Base-by-base conservation (phyloP, 2,797 vertebrate species). In the Furcifer pardalis region DNA sequence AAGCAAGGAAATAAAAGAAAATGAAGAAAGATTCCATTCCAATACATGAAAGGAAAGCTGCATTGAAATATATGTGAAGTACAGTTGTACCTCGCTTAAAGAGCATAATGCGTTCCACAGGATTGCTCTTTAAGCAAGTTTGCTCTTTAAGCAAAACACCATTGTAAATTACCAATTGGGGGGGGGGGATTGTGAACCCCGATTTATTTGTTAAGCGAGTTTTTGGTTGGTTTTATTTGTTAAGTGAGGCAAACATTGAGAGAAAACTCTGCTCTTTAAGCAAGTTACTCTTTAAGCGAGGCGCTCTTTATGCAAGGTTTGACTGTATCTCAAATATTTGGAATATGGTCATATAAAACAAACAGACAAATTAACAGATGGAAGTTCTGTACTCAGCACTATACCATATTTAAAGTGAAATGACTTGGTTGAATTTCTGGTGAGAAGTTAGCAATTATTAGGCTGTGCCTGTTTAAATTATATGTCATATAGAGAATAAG, bases 401-500 rank as follows among this genome's bases (percentile, higher is more conserved):
- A 65, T 35, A 66, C 46, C 32, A 56, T 65, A 77, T 66, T 65
- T 79, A 78, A 76, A 82, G 13, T 65, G 72, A 65, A 81, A 81
- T 42, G 21, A 44, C 21, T 63, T 77, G 44, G 32, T 30, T 80
- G 32, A 52, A 77, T 5, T 37, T 66, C 21, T 65, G 77, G 79
- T 77, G 15, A 62, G n/a, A 81, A 40, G 7, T 35, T 72, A 76
- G 87, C 80, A 49, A 32, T 88, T 32, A 87, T 82, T 88, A 52
- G 37, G 17, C 68, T 63, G 78, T n/a, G 78, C 17, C 81, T 25
- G 0, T 0, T 81, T 86, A 79, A 74, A 37, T 74, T 84, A 12
- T 79, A 62, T 72, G 79, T 63, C 78, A 79, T 85, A 52, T 25
- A 78, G 42, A 89, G 56, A 90, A 90, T 59, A 46, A 79, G 84